Evolutionary conservation across 2,888 invertebrate species (phyloP), one percentile per base, ranked within the genome.

Genomic region (Zeuzera pyrina): DNA sequence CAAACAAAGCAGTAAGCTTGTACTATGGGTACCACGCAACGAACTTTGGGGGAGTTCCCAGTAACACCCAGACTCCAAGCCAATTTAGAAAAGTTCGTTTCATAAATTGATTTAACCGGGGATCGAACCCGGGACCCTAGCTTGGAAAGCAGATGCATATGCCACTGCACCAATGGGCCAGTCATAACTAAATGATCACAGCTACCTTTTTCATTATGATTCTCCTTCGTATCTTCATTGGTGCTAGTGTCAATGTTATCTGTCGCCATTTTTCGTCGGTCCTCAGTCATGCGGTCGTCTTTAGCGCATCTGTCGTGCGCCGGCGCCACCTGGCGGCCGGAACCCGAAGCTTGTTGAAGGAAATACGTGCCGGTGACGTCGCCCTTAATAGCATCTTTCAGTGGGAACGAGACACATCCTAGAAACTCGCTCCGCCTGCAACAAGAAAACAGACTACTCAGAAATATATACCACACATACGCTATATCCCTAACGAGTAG

Each of bases 381-480:
- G 84, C 85, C 89, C 89, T 88, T 89, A 77, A 90, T 86, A 50
- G 91, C 89, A 87, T 92, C 89, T 77, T 90, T 90, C 56, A 95
- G 86, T 52, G 93, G 92, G 84, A 95, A 93, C 74, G 94, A 94
- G 90, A 93, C 92, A 78, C 95, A 95, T 87, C 95, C 96, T 81
- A 96, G 86, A 78, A 95, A 92, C 84, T 95, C 95, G 86, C 94
- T 95, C 84, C 92, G 90, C 85, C 95, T 95, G 89, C 10, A 89
- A 91, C 71, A 84, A 79, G 12, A 25, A 25, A 12, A 25, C 13
- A 8, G 5, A 8, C 19, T 19, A 19, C 2, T 19, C 5, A 19
- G 19, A 19, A 19, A 19, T 19, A 2, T 19, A 8, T n/a, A n/a
- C n/a, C n/a, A n/a, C n/a, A n/a, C n/a, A n/a, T n/a, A n/a, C n/a